Base-by-base conservation (phyloP, 2,113 vertebrate genomes). In the Arizona elegans region DNA sequence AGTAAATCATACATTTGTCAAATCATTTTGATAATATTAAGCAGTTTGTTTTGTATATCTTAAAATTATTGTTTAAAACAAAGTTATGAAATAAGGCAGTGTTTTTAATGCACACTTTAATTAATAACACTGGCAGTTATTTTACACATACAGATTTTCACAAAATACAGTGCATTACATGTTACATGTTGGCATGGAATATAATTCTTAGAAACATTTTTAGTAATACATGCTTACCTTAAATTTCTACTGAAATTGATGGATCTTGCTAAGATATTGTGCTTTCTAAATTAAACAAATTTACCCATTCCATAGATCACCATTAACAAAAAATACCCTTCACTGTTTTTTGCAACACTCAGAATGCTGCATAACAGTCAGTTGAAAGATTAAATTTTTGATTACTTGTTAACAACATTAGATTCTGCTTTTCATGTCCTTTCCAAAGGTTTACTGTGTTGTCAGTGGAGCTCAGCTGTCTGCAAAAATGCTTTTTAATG, bases 221-320 rank as follows among this genome's bases (percentile, higher is more conserved):
- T 38, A 53, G 50, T 85, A 86, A 26, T 81, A 17, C 65, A 92
- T 89, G 17, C 26, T 90, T 90, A 62, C 11, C 8, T 92, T 55
- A 54, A 92, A 86, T 47, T 92, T 92, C 55, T 29, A 86, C 85
- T 90, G 88, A 90, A 92, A 90, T 59, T 29, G 56, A 33, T 92
- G 43, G 88, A 29, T 29, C 54, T 50, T 89, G 21, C 19, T 56
- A 87, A 26, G 21, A 12, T 33, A 33, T 17, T 75, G 65, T 75
- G n/a, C 33, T 75, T 75, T 75, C 5, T 75, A 75, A 75, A 33
- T 33, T 75, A 17, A 75, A 75, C 65, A 75, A 75, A 21, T 43
- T 10, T 43, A 21, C 8, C 33, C 75, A 43, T 21, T 43, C 33
- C 33, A 0, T 81, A 43, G 33, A 81, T 21, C 75, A 81, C 33